Conservation (phyloP, 2,113 vertebrate genomes). For the Empidonax traillii region DNA sequence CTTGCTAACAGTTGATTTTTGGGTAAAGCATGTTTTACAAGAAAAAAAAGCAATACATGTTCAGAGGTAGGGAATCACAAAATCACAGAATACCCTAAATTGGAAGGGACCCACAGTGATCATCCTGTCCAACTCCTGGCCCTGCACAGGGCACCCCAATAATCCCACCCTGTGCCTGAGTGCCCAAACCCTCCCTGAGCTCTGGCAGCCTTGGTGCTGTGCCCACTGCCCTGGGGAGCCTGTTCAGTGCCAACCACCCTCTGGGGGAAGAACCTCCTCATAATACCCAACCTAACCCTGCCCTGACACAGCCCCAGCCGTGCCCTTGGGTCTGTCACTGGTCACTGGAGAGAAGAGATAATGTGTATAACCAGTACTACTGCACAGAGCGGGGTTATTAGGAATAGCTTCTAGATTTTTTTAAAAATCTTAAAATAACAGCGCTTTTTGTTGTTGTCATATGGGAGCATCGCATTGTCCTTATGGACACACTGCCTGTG, state of each 20-base stretch:
- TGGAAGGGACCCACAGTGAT: neutral
- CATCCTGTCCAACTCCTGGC: neutral
- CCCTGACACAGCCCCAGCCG: rapidly evolving
- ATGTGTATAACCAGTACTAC: neutral
- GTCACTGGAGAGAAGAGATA: neutral
- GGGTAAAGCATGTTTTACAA: neutral
- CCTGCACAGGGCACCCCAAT: neutral
- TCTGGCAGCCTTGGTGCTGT: neutral
- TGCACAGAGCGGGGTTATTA: rapidly evolving
- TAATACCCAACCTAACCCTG: neutral
- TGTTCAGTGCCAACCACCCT: neutral
- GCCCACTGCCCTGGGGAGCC: neutral
- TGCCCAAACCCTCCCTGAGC: neutral
- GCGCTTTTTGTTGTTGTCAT: neutral
- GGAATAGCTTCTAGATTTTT: neutral
- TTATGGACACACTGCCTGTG: rapidly evolving
- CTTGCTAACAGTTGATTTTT: neutral
- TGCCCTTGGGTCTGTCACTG: neutral
- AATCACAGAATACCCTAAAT: neutral
- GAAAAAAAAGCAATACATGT: rapidly evolving
- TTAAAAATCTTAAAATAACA: neutral
- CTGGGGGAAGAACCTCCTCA: neutral
- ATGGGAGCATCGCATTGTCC: rapidly evolving
- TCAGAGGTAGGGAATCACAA: rapidly evolving
- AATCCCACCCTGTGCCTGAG: neutral